Conservation (phyloP, 2,113 vertebrate species). For the Oplegnathus fasciatus region DNA sequence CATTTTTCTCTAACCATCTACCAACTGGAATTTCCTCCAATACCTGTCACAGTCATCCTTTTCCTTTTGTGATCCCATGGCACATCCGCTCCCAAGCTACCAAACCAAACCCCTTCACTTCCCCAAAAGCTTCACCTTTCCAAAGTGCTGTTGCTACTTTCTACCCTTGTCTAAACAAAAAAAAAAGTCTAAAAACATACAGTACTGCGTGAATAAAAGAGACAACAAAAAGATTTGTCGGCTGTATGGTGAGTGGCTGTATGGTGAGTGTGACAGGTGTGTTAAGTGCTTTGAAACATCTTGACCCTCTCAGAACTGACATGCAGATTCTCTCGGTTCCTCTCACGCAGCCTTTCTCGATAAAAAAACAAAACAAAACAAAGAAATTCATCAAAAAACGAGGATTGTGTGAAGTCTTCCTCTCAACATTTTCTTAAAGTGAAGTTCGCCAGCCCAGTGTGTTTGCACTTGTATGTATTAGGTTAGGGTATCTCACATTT, state of each 20-base stretch:
- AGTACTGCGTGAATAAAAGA: conserved; percentile 92
- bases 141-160: conserved; percentile 90
- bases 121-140: conserved; percentile 84
- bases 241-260: conserved; percentile 81
- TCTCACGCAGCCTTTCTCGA: conserved; percentile 49
- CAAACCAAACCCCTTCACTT: conserved; percentile 49
- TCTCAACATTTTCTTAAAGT: conserved; percentile 42
- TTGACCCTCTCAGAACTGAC: conserved; percentile 78
- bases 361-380: conserved; percentile 52
- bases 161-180: conserved; percentile 69
- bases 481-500: conserved; percentile 61
- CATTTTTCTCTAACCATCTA: conserved; percentile 19
- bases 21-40: conserved; percentile 77
- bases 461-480: conserved; percentile 66
- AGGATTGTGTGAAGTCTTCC: conserved; percentile 52
- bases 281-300: conserved; percentile 90
- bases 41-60: conserved; percentile 89
- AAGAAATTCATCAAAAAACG: conserved; percentile 49
- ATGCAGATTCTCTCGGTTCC: conserved; percentile 52
- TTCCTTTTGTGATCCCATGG: conserved; percentile 86
- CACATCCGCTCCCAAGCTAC: conserved; percentile 78
- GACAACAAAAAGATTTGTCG: conserved; percentile 63
- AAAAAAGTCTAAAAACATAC: conserved; percentile 87
- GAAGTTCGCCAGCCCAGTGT: conserved; percentile 66
- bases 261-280: conserved; percentile 90